A percentile compares a stretch with the other conserved stretches of the same genome.
Evolutionary conservation across 2,888 invertebrate genomes (phyloP).

Genomic region (Heteropelma amictum): DNA sequence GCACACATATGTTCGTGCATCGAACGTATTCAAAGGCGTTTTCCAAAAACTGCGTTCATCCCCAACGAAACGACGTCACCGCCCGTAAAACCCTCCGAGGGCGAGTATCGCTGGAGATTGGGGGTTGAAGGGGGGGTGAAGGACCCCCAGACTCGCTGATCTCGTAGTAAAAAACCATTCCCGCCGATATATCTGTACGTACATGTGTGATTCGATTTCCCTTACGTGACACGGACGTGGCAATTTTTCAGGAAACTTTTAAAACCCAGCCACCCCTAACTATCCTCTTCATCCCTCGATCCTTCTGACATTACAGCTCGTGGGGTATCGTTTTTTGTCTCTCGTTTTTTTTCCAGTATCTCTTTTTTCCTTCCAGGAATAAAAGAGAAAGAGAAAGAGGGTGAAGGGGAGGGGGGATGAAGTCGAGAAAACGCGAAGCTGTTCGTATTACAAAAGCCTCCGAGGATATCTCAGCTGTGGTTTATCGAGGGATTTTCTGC

Average conservation of each 20-base stretch:
- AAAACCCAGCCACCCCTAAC: conserved; percentile 27
- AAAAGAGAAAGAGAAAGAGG: neutral
- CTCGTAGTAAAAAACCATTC: conserved; percentile 35
- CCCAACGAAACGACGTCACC: conserved; percentile 50
- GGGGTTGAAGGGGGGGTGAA: conserved; percentile 47
- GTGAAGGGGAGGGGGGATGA: neutral
- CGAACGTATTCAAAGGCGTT: conserved; percentile 18
- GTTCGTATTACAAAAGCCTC: conserved; percentile 46
- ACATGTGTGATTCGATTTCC: conserved; percentile 50
- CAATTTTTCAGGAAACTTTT: conserved; percentile 56
- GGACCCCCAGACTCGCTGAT: conserved; percentile 44
- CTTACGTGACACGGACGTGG: conserved; percentile 56
- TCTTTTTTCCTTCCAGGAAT: neutral
- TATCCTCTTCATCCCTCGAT: conserved; percentile 12
- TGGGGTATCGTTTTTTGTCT: neutral
- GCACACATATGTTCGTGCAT: neutral
- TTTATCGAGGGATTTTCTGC: too few species aligned
- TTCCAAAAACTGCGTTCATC: conserved; percentile 8
- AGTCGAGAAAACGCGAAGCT: conserved; percentile 30
- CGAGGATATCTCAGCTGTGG: too few species aligned
- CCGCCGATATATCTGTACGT: conserved; percentile 3
- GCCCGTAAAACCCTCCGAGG: conserved; percentile 66
- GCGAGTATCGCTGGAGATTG: too few species aligned
- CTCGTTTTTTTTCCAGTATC: conserved; percentile 9
- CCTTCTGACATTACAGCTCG: conserved; percentile 3